Base-by-base conservation (phyloP, 2,888 invertebrate species). In the Gryllus longicercus region DNA sequence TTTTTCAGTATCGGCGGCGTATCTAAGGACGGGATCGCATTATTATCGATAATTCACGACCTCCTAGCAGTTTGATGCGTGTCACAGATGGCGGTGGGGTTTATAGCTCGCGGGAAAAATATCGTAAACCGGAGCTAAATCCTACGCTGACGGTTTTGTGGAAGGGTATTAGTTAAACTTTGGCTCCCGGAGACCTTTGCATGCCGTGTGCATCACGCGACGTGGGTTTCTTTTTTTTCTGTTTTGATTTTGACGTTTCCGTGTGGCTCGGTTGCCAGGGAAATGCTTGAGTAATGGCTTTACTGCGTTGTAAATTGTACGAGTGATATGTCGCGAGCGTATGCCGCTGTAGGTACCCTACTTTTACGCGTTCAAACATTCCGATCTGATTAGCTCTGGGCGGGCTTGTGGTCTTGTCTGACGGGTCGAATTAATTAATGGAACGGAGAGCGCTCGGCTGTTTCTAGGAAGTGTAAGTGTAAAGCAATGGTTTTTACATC, bases 141-240 rank as follows among this genome's bases (percentile, higher is more conserved):
- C 63, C n/a, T 63, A 8, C 63, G 63, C n/a, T 63, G 63, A 63
- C 63, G 63, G 63, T 63, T 63, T 18, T 63, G 63, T 63, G 63
- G 63, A 63, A 63, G 63, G 63, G 63, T 63, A 63, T 63, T 63
- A 63, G 63, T 63, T 63, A 63, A 63, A 63, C 63, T 63, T 63
- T 63, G 63, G 63, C 63, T 63, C n/a, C 63, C 1, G 63, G 14
- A 18, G 63, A n/a, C 14, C 63, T 14, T 63, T 63, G 14, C 14
- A n/a, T 16, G 63, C 16, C 63, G 16, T n/a, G 16, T 63, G 63
- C n/a, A 63, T 63, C 63, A 63, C 63, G 63, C 63, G 63, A 63
- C n/a, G 14, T n/a, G 63, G 16, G 4, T n/a, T n/a, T 63, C 63
- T 63, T 63, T 63, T n/a, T 63, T n/a, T 63, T 63, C n/a, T 63